phyloP scores from a whole-genome alignment of 2,797 vertebrate genomes.

The Psittacula echo region DNA sequence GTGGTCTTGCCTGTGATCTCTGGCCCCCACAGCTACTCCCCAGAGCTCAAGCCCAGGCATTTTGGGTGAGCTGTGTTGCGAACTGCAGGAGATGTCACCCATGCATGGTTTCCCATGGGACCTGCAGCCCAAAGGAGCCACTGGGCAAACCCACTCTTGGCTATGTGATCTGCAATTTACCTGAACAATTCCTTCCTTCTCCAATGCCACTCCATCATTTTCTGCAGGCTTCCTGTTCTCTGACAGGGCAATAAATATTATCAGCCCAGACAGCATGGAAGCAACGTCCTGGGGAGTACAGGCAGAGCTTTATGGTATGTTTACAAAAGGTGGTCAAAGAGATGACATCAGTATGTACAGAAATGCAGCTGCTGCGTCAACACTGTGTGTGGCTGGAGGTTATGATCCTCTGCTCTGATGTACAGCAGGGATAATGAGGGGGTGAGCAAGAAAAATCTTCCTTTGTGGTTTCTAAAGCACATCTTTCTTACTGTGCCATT shows the following conservation, averaged over 20 bases:
- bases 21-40: neutral
- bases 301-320: neutral
- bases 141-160: neutral
- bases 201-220: neutral
- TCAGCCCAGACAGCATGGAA: neutral
- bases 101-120: fast-evolving
- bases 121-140: neutral
- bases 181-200: neutral
- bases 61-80: neutral
- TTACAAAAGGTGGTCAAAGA: neutral
- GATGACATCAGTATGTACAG: neutral
- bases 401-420: neutral
- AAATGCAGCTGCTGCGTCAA: fast-evolving
- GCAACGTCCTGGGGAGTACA: neutral
- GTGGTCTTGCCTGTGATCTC: neutral
- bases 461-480: neutral
- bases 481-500: neutral
- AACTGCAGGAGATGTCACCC: neutral
- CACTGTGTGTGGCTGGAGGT: fast-evolving
- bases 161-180: neutral
- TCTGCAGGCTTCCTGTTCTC: neutral
- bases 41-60: neutral
- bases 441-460: neutral
- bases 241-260: neutral
- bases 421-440: neutral